These are phyloP conservation scores for Apoderus coryli DNA, from an alignment of 2,888 invertebrate species.

Conservation along the genomic window DNA sequence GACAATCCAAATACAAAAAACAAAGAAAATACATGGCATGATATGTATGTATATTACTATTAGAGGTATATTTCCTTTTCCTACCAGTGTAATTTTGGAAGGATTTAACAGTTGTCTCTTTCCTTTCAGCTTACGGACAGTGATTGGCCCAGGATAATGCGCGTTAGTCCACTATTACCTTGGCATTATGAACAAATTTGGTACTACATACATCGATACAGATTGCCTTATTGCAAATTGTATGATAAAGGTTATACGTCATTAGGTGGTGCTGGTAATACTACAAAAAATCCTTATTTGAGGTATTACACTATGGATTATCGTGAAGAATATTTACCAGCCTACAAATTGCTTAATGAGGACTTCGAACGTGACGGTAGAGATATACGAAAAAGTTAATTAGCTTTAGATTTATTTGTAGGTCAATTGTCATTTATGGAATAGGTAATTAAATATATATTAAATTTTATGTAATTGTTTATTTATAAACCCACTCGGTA, in stretches of 20 bases:
- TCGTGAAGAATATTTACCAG: conserved; percentile 47
- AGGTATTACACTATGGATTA: conserved; percentile 35
- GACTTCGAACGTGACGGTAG: conserved; percentile 47
- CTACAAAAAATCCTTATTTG: conserved; percentile 63
- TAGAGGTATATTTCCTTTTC: no score
- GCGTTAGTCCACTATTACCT: conserved; percentile 80
- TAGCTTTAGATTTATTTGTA: no score
- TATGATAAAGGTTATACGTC: conserved; percentile 91
- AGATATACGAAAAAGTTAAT: conserved; percentile 13
- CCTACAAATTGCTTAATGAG: conserved; percentile 51
- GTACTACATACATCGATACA: conserved; percentile 64
- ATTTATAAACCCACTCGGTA: no score
- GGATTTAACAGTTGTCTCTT: no score
- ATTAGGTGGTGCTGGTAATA: conserved; percentile 68
- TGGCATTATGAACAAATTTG: conserved; percentile 90
- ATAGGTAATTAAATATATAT: no score
- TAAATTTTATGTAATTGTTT: no score
- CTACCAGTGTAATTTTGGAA: conserved; percentile 13
- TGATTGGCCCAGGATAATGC: conserved; percentile 80
- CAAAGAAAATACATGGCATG: no score
- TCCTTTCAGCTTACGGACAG: conserved; percentile 60
- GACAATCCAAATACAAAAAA: no score
- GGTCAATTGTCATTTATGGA: no score
- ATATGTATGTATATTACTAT: no score
- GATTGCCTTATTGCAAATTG: conserved; percentile 79